Evolutionary conservation across 2,888 invertebrate genomes (phyloP), one percentile per base, ranked within the genome.

Genomic region (Ochropleura leucogaster): DNA sequence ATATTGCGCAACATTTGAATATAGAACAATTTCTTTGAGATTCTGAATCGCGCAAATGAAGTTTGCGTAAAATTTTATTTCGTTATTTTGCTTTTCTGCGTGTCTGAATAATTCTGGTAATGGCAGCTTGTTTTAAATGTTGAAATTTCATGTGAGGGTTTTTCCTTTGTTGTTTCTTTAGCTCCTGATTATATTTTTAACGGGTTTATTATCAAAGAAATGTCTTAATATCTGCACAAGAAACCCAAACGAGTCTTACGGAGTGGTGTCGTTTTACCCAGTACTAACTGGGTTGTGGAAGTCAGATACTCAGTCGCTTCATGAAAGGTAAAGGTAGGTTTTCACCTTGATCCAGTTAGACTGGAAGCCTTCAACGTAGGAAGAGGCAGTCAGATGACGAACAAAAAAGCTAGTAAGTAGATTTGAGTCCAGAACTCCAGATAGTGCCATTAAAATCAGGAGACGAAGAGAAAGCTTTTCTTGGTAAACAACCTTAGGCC

Each of bases 41-140:
- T 40, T 57, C 76, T 42, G 79, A 68, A 81, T 75, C 65, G 81
- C 57, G 42, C 63, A 68, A 76, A 67, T 49, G 53, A 66, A 65
- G 75, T 81, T 75, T 55, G 76, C 65, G 62, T 79, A 68, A 76
- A 81, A 76, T 81, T 65, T 81, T 76, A 81, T 79, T 76, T 68
- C 30, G 47, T 65, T 75, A 69, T 65, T 77, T 77, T 57, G 53
- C 57, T 63, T 79, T 67, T 59, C 20, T 57, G 3, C 55, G 44
- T 77, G 47, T 55, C n/a, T 62, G 65, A 40, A 66, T 67, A 40
- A 66, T 67, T 64, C 64, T 42, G 62, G 44, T 46, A 47, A 64
- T 3, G n/a, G 12, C 6, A 12, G 57, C 44, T 10, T 30, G 16
- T 80, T 80, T 79, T 55, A 70, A 46, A 47, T 80, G 5, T 30